These are phyloP conservation scores for Acrossocheilus fasciatus DNA, from an alignment of 2,797 vertebrate species.

Conservation along the genomic window DNA sequence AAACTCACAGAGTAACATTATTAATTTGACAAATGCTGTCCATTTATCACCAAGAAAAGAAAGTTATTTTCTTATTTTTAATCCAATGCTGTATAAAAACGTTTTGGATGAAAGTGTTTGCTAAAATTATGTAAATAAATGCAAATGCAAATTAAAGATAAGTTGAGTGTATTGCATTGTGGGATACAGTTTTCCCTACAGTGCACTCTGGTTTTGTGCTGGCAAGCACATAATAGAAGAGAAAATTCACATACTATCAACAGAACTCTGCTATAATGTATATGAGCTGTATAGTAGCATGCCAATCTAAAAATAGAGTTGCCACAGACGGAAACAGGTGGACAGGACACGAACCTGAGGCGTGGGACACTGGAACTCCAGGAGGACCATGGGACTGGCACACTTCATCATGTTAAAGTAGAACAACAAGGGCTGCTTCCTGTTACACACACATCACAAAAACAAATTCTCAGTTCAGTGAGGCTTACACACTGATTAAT, in stretches of 20 bases:
- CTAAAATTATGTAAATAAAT: background rate
- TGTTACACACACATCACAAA: conserved; percentile 66
- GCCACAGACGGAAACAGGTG: background rate
- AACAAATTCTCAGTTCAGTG: background rate
- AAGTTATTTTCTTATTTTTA: background rate
- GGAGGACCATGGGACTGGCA: conserved; percentile 90
- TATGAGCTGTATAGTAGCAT: background rate
- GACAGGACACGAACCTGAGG: conserved; percentile 80
- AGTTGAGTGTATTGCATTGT: background rate
- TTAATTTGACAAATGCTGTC: background rate
- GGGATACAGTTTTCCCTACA: background rate
- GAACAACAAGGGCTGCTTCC: conserved; percentile 86
- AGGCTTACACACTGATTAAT: background rate
- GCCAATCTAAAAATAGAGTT: too few species aligned
- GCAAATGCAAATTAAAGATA: background rate
- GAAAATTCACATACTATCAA: background rate
- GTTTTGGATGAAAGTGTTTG: background rate
- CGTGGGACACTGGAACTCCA: conserved; percentile 95
- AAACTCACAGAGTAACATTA: background rate
- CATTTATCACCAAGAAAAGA: background rate
- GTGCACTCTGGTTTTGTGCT: background rate
- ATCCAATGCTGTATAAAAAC: background rate
- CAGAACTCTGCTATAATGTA: background rate
- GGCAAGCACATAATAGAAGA: background rate
- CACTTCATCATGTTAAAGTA: conserved; percentile 99